A percentile compares a stretch with the other conserved stretches of the same genome.
phyloP scores from a whole-genome alignment of 1,140 invertebrate genomes.

The Hyphantria cunea region DNA sequence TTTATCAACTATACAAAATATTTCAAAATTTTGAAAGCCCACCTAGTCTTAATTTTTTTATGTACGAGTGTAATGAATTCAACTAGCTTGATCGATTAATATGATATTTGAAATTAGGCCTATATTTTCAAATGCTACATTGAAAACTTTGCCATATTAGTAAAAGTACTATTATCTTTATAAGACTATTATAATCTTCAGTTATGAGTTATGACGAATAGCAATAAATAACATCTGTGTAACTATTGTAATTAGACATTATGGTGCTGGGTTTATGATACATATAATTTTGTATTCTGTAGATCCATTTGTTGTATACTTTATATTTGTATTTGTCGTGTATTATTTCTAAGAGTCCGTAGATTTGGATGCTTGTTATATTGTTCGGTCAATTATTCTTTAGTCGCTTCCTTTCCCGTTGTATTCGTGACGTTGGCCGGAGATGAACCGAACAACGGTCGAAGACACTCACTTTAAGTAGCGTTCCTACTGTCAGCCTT shows the following conservation, averaged over 20 bases:
- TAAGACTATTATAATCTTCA: slow-evolving; percentile 77
- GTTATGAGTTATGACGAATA: slow-evolving; percentile 65
- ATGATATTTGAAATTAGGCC: slow-evolving; percentile 66
- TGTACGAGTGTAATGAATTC: slow-evolving; percentile 57
- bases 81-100: slow-evolving; percentile 58
- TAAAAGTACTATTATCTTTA: slow-evolving; percentile 76
- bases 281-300: slow-evolving; percentile 74
- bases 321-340: slow-evolving; percentile 68
- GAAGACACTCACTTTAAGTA: slow-evolving; percentile 2
- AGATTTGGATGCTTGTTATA: slow-evolving; percentile 66
- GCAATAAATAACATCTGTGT: slow-evolving; percentile 65
- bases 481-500: slow-evolving; percentile 24
- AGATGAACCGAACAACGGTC: neutral
- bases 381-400: slow-evolving; percentile 77
- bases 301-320: slow-evolving; percentile 70
- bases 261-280: slow-evolving; percentile 79
- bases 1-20: slow-evolving; percentile 34
- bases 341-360: slow-evolving; percentile 65
- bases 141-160: slow-evolving; percentile 82
- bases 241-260: slow-evolving; percentile 77
- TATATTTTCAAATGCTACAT: slow-evolving; percentile 75
- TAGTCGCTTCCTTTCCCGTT: slow-evolving; percentile 39
- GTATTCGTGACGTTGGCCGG: slow-evolving; percentile 11
- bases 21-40: slow-evolving; percentile 75
- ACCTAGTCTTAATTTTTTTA: slow-evolving; percentile 75